Percentiles rank a stretch among this genome's conserved stretches.
Conservation (phyloP, 2,113 vertebrate genomes). For the Platysteira castanea region DNA sequence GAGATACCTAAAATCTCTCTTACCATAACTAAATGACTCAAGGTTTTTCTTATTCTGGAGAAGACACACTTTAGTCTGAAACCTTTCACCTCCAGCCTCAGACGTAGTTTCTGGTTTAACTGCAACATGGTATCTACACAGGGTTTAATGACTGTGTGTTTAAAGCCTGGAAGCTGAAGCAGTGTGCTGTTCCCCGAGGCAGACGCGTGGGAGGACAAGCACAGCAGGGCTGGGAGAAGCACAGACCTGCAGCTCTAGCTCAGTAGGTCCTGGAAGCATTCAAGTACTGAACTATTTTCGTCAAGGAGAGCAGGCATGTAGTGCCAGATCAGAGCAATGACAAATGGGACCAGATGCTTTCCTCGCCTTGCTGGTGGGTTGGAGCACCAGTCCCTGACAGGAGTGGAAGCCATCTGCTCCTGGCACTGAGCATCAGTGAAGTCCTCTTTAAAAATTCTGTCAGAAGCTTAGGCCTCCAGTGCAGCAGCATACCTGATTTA, state of each 20-base stretch:
- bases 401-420: not conserved
- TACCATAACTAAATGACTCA: not conserved
- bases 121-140: fast-evolving
- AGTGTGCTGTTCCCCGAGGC: not conserved
- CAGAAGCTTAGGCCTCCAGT: not conserved
- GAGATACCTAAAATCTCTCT: not conserved
- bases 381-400: not conserved
- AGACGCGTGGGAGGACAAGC: not conserved
- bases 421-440: not conserved
- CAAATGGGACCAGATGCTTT: not conserved
- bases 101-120: not conserved
- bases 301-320: not conserved
- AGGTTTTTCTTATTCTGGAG: not conserved
- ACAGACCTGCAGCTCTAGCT: not conserved
- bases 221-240: not conserved
- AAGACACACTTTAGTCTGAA: not conserved
- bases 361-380: not conserved
- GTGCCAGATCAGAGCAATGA: not conserved
- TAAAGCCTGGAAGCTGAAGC: not conserved
- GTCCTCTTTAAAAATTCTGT: not conserved
- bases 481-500: not conserved
- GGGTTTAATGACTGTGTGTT: not conserved
- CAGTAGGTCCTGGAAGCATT: not conserved
- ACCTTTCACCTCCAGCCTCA: not conserved
- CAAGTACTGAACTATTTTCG: not conserved